Evolutionary conservation across 2,113 vertebrate species (phyloP), one percentile per base, ranked within the genome.

Genomic region (Cyrtonyx montezumae): DNA sequence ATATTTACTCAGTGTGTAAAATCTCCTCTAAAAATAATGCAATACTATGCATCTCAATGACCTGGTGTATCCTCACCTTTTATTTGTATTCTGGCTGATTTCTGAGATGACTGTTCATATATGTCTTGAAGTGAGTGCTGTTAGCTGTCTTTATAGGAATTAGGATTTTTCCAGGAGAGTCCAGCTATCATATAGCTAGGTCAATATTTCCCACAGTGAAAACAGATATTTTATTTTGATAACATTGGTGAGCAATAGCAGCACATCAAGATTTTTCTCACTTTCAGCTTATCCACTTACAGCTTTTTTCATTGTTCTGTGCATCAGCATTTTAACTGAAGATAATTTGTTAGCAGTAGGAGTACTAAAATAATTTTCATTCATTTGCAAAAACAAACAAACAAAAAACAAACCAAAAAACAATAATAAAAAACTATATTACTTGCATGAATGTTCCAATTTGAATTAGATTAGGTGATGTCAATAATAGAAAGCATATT

Each of bases 351-450:
- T 46, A 95, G 13, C 80, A 75, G 48, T 62, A 23, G 71, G 36
- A 95, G 55, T 59, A 79, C 68, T 87, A 45, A 81, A 66, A 25
- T 68, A 74, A 80, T 86, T 71, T 80, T 91, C 4, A 82, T 95
- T 96, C 45, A 92, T 92, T 96, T 94, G 53, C 55, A 91, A 91
- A 88, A 63, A 55, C 55, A 91, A 91, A 88, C 61, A 55, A 53
- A 53, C 32, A 45, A 45, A 5, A 93, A 56, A 37, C 37, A 37
- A 7, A 7, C 37, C 7, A 37, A 37, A 37, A 37, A 37, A 37
- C 46, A 65, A 58, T 91, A 95, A 87, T 87, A 43, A 91, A 91
- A 30, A 40, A 82, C 28, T 78, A 28, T 79, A 36, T 89, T 70
- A 87, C 78, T 36, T 96, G 73, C 9, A 9, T 59, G 80, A 95